Evolutionary conservation across 2,113 vertebrate species (phyloP).

Genomic region (Ceyx cyanopectus): DNA sequence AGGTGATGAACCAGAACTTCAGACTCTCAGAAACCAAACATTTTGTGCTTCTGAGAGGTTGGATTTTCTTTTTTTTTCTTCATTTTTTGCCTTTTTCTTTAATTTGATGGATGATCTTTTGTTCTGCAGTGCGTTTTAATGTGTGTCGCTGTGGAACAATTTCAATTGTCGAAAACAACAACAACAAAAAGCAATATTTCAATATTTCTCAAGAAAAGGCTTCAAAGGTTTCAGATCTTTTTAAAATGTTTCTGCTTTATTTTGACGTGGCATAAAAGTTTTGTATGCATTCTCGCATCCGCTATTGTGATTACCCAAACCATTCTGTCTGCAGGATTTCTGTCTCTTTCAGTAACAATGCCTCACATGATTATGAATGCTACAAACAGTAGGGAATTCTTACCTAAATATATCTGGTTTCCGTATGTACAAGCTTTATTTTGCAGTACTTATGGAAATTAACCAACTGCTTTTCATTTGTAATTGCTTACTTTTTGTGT

Average conservation of each 20-base stretch:
- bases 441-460: too few species aligned
- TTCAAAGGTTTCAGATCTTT: slow-evolving; percentile 79
- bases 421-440: too few species aligned
- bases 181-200: slow-evolving; percentile 75
- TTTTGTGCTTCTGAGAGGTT: slow-evolving; percentile 39
- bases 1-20: slow-evolving; percentile 18
- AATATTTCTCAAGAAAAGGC: slow-evolving; percentile 72
- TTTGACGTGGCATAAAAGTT: slow-evolving; percentile 82
- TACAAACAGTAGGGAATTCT: too few species aligned
- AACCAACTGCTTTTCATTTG: too few species aligned
- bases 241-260: slow-evolving; percentile 78
- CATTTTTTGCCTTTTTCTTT: slow-evolving; percentile 20
- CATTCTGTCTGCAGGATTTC: too few species aligned
- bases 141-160: slow-evolving; percentile 57
- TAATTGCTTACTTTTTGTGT: too few species aligned
- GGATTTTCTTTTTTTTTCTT: background rate
- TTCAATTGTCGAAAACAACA: slow-evolving; percentile 72
- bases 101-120: slow-evolving; percentile 70
- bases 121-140: slow-evolving; percentile 69
- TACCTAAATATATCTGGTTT: too few species aligned
- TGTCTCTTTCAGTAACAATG: too few species aligned
- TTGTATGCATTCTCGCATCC: slow-evolving; percentile 72
- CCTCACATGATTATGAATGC: too few species aligned
- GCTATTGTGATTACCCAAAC: slow-evolving; percentile 83
- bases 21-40: background rate